Percentiles rank a stretch among this genome's conserved stretches.
phyloP scores from a whole-genome alignment of 2,113 vertebrate species.

The Asarcornis scutulata region DNA sequence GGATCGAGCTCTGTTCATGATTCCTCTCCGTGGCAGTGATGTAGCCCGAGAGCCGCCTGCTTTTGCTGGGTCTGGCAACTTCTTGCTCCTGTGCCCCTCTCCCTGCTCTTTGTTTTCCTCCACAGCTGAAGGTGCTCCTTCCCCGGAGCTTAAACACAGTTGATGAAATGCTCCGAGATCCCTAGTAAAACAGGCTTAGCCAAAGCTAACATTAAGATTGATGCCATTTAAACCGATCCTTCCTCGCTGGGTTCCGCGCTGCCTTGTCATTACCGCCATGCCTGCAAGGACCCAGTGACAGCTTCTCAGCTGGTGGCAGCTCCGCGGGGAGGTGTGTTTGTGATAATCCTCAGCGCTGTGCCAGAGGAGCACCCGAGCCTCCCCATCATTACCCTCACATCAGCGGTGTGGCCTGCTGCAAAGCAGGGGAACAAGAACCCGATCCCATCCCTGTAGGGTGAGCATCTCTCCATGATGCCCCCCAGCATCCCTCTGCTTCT shows the following conservation, averaged over 20 bases:
- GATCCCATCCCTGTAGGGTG: not conserved
- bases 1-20: fast-evolving
- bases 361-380: not conserved
- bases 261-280: not conserved
- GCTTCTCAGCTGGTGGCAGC: not conserved
- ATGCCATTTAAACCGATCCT: not conserved
- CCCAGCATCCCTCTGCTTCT: not conserved
- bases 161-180: not conserved
- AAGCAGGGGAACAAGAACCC: not conserved
- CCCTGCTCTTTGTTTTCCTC: not conserved
- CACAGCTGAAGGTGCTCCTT: not conserved
- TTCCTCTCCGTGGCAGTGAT: not conserved
- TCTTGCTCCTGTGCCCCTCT: not conserved
- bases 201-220: not conserved
- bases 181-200: slow-evolving; percentile 20
- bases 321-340: not conserved
- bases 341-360: not conserved
- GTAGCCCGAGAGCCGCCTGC: not conserved
- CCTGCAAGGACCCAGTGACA: not conserved
- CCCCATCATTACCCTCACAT: not conserved
- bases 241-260: not conserved
- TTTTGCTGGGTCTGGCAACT: not conserved
- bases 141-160: not conserved
- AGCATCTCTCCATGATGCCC: not conserved
- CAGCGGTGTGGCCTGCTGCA: fast-evolving